These are phyloP conservation scores for Pachyramphus minor DNA, from an alignment of 2,113 vertebrate genomes.

Conservation along the genomic window DNA sequence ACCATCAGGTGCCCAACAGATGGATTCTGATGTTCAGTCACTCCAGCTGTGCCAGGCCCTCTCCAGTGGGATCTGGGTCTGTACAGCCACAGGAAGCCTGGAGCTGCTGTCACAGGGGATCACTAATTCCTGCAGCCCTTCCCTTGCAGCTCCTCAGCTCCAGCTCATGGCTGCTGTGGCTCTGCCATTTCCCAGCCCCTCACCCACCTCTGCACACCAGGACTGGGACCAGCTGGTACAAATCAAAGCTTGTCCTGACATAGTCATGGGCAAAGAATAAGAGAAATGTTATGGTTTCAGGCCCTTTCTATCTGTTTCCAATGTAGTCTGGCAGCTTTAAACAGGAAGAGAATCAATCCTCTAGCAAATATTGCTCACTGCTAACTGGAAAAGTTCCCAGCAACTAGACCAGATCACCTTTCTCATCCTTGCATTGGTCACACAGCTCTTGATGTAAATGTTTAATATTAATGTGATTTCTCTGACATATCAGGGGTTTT, in stretches of 20 bases:
- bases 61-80: neutral
- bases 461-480: neutral
- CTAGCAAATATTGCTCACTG: neutral
- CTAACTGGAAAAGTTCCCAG: neutral
- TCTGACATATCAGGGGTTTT: neutral
- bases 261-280: neutral
- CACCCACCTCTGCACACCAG: neutral
- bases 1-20: too few species aligned
- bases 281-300: neutral
- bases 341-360: neutral
- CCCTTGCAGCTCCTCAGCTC: neutral
- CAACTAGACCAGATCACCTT: neutral
- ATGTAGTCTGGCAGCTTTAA: neutral
- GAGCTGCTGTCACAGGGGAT: neutral
- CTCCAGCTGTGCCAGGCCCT: accelerated
- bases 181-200: neutral
- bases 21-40: neutral
- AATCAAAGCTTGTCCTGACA: neutral
- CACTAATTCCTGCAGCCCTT: neutral
- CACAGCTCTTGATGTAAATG: neutral
- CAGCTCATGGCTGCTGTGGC: neutral
- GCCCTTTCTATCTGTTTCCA: neutral
- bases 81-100: neutral
- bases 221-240: neutral
- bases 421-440: neutral